A percentile compares a stretch with the other conserved stretches of the same genome.
Evolutionary conservation across 1,140 invertebrate species (phyloP).

Genomic region (Chionoecetes opilio): DNA sequence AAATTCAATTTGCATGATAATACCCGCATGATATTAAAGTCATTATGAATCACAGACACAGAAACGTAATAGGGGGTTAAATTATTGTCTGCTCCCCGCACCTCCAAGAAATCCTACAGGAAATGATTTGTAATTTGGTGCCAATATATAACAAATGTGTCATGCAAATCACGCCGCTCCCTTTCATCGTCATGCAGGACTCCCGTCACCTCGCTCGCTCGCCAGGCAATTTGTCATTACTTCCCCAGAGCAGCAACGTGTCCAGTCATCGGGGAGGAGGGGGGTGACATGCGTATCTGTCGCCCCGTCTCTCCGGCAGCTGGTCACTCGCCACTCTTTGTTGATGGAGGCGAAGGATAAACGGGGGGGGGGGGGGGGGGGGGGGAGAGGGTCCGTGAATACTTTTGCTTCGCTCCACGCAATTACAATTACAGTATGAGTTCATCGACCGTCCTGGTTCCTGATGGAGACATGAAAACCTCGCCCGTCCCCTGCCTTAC

Average conservation of each 20-base stretch:
- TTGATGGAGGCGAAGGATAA: not conserved
- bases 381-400: not conserved
- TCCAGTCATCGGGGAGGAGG: conserved; percentile 4
- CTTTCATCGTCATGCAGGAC: conserved; percentile 40
- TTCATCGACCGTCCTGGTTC: not conserved
- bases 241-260: not conserved
- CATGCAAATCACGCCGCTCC: conserved; percentile 63
- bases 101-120: conserved; percentile 65
- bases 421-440: not conserved
- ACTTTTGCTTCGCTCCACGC: not conserved
- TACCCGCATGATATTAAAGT: conserved; percentile 68
- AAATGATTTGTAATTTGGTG: conserved; percentile 71
- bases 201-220: not conserved
- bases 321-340: not conserved
- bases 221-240: not conserved
- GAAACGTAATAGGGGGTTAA: conserved; percentile 65
- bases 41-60: conserved; percentile 58
- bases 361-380: not conserved
- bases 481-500: not conserved
- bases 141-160: conserved; percentile 61
- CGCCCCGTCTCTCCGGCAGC: not conserved
- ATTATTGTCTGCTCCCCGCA: conserved; percentile 45
- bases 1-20: conserved; percentile 77
- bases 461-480: not conserved
- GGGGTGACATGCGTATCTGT: not conserved